Evolutionary conservation across 1,140 invertebrate species (phyloP).

Genomic region (Tachypleus tridentatus): DNA sequence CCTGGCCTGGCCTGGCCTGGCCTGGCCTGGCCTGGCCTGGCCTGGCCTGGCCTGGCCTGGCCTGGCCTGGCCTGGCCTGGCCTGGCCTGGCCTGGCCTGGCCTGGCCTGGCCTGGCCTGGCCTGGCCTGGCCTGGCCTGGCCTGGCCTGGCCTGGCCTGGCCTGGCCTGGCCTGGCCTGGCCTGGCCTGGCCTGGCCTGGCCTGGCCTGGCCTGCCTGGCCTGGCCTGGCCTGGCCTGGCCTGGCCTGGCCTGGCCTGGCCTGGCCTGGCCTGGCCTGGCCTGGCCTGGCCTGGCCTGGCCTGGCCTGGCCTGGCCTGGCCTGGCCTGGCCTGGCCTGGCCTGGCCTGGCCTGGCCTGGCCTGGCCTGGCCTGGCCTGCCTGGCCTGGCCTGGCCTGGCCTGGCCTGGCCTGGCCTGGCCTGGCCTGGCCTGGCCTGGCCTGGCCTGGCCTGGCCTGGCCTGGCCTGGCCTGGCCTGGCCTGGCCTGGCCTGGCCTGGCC

Average conservation of each 20-base stretch:
- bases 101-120: slow-evolving; percentile 24
- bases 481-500: slow-evolving; percentile 22
- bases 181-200: slow-evolving; percentile 21
- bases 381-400: too few relatives aligned
- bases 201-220: too few relatives aligned
- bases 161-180: slow-evolving; percentile 23
- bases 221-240: slow-evolving; percentile 24
- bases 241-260: slow-evolving; percentile 26
- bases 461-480: slow-evolving; percentile 25
- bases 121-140: slow-evolving; percentile 24
- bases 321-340: slow-evolving; percentile 18
- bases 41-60: slow-evolving; percentile 25
- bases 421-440: slow-evolving; percentile 26
- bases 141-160: slow-evolving; percentile 24
- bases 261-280: slow-evolving; percentile 24
- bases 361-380: slow-evolving; percentile 25
- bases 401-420: slow-evolving; percentile 24
- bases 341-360: slow-evolving; percentile 22
- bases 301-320: slow-evolving; percentile 25
- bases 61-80: slow-evolving; percentile 23
- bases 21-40: slow-evolving; percentile 22
- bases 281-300: slow-evolving; percentile 22
- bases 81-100: slow-evolving; percentile 21
- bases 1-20: slow-evolving; percentile 22
- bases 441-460: slow-evolving; percentile 26